These are phyloP conservation scores for Bothrops jararaca DNA, from an alignment of 2,113 vertebrate genomes.

Conservation along the genomic window DNA sequence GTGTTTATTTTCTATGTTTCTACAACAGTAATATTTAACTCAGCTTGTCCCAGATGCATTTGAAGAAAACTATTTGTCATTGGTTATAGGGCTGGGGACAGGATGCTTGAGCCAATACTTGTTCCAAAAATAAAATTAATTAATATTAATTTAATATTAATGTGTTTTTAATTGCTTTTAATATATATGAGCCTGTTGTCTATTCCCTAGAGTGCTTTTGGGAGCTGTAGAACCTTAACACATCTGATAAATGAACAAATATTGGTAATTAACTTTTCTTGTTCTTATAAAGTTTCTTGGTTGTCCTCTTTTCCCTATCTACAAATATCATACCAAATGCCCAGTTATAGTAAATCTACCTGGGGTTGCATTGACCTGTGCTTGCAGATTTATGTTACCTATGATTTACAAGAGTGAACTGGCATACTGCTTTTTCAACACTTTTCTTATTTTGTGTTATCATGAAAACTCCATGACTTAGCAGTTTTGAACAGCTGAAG, in stretches of 20 bases:
- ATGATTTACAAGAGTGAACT: conserved; percentile 38
- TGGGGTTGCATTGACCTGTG: conserved; percentile 42
- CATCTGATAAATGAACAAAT: not conserved
- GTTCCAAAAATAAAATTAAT: not conserved
- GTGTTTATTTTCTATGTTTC: not conserved
- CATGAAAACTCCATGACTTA: conserved; percentile 41
- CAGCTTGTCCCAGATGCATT: not conserved
- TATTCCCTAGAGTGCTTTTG: not conserved
- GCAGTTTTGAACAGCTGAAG: conserved; percentile 31
- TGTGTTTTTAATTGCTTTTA: not conserved
- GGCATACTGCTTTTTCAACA: conserved; percentile 18
- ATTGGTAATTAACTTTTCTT: not conserved
- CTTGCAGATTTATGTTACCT: conserved; percentile 42
- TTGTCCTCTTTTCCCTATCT: not conserved
- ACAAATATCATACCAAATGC: conserved; percentile 65
- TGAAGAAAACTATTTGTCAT: not conserved
- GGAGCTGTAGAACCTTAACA: not conserved
- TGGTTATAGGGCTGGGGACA: not conserved
- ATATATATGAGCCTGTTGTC: not conserved
- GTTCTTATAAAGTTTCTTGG: not conserved
- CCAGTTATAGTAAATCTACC: conserved; percentile 70
- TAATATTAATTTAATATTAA: not conserved
- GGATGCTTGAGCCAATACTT: not conserved
- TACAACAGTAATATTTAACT: not conserved
- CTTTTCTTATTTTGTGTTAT: not conserved